Conservation (phyloP, 2,888 invertebrate species). For the Mimas tiliae region DNA sequence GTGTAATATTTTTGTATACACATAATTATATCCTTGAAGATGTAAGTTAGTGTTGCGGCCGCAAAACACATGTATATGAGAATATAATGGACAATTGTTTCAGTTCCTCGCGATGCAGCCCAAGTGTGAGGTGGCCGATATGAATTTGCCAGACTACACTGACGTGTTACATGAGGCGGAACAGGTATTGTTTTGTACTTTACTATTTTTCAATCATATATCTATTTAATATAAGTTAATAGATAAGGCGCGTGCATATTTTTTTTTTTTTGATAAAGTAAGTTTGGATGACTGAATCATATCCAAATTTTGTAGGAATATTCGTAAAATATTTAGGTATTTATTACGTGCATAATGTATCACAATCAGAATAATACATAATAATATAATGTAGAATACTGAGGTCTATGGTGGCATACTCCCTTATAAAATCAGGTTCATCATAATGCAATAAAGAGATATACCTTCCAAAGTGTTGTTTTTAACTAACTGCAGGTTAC, state of each 20-base stretch:
- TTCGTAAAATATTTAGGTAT: too few species aligned
- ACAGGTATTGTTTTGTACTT: slow-evolving; percentile 49
- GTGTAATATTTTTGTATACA: neutral
- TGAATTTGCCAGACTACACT: slow-evolving; percentile 59
- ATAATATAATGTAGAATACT: too few species aligned
- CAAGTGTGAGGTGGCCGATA: slow-evolving; percentile 42
- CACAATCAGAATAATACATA: too few species aligned
- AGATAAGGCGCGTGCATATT: neutral
- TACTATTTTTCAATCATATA: neutral
- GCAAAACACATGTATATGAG: slow-evolving; percentile 25
- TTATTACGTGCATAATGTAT: too few species aligned
- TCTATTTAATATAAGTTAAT: neutral
- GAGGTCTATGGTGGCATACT: too few species aligned
- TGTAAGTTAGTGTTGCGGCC: neutral
- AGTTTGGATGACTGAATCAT: too few species aligned
- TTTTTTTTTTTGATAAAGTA: too few species aligned
- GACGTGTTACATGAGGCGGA: slow-evolving; percentile 62
- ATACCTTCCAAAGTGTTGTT: too few species aligned
- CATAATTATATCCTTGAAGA: slow-evolving; percentile 16
- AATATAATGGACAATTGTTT: slow-evolving; percentile 33
- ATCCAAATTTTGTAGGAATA: too few species aligned
- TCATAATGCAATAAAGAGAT: too few species aligned
- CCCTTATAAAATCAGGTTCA: too few species aligned
- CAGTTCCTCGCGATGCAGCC: slow-evolving; percentile 52
- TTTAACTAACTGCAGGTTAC: too few species aligned